Base-by-base conservation (phyloP, 2,797 vertebrate genomes). In the Glyptemys insculpta region DNA sequence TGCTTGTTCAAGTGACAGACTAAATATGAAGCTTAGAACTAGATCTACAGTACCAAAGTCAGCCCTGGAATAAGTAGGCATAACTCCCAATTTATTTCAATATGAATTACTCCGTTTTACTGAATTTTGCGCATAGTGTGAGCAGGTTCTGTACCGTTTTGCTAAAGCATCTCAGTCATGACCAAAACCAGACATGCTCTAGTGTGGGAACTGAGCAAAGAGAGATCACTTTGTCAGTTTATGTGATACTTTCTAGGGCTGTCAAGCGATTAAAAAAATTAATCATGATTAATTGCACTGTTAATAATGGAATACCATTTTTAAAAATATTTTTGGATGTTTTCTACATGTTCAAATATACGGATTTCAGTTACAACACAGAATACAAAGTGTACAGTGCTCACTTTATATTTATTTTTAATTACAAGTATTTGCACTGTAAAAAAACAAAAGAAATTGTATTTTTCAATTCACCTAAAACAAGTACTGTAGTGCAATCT, bases 1-100 rank as follows among this genome's bases (percentile, higher is more conserved):
- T 3, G 53, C 85, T 93, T 62, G 50, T 94, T 88, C 59, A 84
- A 85, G 44, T 68, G 88, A 86, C 91, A 85, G 93, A 87, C 87
- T 94, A 86, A 83, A 84, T 94, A 94, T 44, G 76, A 80, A 88
- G 78, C 92, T 91, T 84, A 47, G 89, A 86, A 92, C 87, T 59
- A 91, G 85, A 87, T 79, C 91, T 88, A 72, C 65, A 81, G 81
- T 81, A 96, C 88, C 53, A 37, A 84, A 86, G 88, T 84, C 88
- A 90, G 82, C 87, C 59, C 89, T 49, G 81, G 80, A 84, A 59
- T 80, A 57, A 78, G 53, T 90, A 92, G 95, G 95, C 94, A 6
- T 12, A 76, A 65, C 56, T 93, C 89, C 31, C 94, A 96, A 34
- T 91, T 95, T 79, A 93, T 97, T 88, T 96, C 90, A 96, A 97